These are phyloP conservation scores for Pammene aurita DNA, from an alignment of 2,888 invertebrate genomes.

Conservation along the genomic window DNA sequence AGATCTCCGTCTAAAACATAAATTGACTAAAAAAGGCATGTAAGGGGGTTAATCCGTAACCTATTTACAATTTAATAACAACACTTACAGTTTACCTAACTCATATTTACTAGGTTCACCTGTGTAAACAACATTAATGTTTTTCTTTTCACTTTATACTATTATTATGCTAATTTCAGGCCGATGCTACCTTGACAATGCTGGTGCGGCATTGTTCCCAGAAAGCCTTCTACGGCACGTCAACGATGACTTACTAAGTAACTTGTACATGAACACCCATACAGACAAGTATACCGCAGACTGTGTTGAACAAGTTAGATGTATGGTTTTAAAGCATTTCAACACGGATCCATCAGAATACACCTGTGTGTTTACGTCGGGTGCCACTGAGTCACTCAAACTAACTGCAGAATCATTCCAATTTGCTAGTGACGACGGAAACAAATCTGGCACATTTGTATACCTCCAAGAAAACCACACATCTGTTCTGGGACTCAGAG, in stretches of 20 bases:
- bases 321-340: slow-evolving; percentile 92
- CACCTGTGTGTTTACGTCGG: slow-evolving; percentile 95
- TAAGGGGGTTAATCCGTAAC: too few species aligned
- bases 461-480: slow-evolving; percentile 97
- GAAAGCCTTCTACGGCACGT: slow-evolving; percentile 87
- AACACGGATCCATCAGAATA: slow-evolving; percentile 91
- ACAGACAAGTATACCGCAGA: slow-evolving; percentile 92
- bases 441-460: slow-evolving; percentile 85
- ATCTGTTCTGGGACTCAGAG: slow-evolving; percentile 96
- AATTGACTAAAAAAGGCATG: too few species aligned
- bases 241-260: slow-evolving; percentile 85
- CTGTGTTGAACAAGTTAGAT: slow-evolving; percentile 92
- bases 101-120: neutral
- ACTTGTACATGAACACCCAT: slow-evolving; percentile 96
- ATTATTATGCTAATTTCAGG: slow-evolving; percentile 73
- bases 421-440: slow-evolving; percentile 70
- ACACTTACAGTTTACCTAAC: neutral
- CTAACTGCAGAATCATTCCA: slow-evolving; percentile 91
- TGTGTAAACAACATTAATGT: slow-evolving; percentile 1
- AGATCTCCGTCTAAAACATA: too few species aligned
- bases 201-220: slow-evolving; percentile 92
- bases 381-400: slow-evolving; percentile 95
- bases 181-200: slow-evolving; percentile 93
- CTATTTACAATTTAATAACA: too few species aligned
- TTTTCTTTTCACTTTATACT: neutral